Percentiles rank a stretch among this genome's conserved stretches.
Evolutionary conservation across 2,113 vertebrate genomes (phyloP).

Genomic region (Pangasianodon hypophthalmus): DNA sequence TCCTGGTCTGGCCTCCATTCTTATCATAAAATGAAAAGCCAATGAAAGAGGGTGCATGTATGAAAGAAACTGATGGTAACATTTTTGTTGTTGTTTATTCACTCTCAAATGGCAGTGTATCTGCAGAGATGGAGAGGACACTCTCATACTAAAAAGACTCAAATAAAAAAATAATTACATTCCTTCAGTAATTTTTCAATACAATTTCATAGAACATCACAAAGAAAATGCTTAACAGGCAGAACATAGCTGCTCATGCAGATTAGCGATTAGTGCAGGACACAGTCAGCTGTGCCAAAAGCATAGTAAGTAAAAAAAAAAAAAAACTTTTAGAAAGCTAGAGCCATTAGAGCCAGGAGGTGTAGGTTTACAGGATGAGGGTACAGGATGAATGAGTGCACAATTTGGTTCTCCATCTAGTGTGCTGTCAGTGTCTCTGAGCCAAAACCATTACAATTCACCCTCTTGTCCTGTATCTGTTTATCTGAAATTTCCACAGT

Average conservation of each 20-base stretch:
- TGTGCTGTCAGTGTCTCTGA: constrained; percentile 34
- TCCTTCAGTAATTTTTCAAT: neutral
- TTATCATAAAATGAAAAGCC: neutral
- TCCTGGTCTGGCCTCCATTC: neutral
- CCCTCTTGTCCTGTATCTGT: constrained; percentile 41
- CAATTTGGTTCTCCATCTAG: constrained; percentile 9
- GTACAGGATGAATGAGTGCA: neutral
- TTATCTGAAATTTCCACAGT: constrained; percentile 20
- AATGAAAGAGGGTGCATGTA: neutral
- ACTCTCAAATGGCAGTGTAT: neutral
- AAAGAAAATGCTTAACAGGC: neutral
- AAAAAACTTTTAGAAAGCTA: neutral
- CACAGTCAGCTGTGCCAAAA: neutral
- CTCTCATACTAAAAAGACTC: neutral
- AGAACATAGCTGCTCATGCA: neutral
- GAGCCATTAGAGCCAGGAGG: neutral
- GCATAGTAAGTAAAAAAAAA: neutral
- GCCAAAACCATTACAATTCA: constrained; percentile 66
- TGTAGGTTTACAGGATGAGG: neutral
- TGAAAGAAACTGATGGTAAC: neutral
- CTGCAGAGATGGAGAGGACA: neutral
- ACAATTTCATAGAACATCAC: neutral
- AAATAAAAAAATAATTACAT: neutral
- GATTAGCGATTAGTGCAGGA: neutral
- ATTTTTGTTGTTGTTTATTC: neutral